phyloP scores from a whole-genome alignment of 2,888 invertebrate species.

The Heteropelma amictum region DNA sequence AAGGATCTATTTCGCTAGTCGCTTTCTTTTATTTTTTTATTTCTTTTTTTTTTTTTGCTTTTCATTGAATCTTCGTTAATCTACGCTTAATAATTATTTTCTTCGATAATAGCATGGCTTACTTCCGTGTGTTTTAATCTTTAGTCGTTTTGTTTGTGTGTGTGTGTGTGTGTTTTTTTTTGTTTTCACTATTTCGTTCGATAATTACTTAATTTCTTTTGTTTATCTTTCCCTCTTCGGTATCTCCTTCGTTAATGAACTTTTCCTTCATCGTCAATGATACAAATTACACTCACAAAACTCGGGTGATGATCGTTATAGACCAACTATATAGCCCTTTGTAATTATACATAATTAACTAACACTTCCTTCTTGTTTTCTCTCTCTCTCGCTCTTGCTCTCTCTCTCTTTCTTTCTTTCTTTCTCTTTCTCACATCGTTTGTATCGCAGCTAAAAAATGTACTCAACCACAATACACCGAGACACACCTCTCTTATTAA shows the following conservation, averaged over 20 bases:
- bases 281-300: constrained; percentile 59
- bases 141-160: constrained; percentile 12
- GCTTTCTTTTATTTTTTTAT: constrained; percentile 16
- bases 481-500: constrained; percentile 48
- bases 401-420: background rate
- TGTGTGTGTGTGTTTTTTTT: background rate
- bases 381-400: constrained; percentile 2
- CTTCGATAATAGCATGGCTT: constrained; percentile 52
- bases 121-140: constrained; percentile 14
- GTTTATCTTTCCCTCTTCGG: constrained; percentile 1
- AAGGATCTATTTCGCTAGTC: constrained; percentile 56
- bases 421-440: constrained; percentile 40
- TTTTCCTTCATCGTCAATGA: constrained; percentile 54
- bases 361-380: constrained; percentile 38
- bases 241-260: constrained; percentile 45
- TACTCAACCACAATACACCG: constrained; percentile 60
- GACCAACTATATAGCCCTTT: constrained; percentile 51
- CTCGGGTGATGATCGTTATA: constrained; percentile 51
- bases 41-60: constrained; percentile 12
- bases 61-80: constrained; percentile 39
- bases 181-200: constrained; percentile 25
- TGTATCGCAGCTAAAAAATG: constrained; percentile 50
- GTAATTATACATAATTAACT: constrained; percentile 43
- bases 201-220: background rate
- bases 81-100: constrained; percentile 48